phyloP scores from a whole-genome alignment of 2,797 vertebrate species.

The Nyctibius grandis region DNA sequence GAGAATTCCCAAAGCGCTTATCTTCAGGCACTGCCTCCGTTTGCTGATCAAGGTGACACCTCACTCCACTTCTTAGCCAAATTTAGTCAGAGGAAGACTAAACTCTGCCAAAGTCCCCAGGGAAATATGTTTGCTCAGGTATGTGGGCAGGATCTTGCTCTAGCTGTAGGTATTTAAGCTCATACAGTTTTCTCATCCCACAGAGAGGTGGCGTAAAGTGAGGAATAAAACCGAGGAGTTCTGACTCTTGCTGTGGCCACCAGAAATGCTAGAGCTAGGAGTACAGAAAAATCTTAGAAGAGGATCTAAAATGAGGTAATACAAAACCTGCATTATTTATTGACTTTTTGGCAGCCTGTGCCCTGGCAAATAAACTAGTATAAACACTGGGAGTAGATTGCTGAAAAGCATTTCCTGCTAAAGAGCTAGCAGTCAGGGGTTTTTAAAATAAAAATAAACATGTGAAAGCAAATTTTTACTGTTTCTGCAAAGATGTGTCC shows the following conservation, averaged over 20 bases:
- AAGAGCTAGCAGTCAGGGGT: not conserved
- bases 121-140: not conserved
- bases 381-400: not conserved
- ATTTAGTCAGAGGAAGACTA: not conserved
- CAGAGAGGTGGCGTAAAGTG: not conserved
- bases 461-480: not conserved
- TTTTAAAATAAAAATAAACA: not conserved
- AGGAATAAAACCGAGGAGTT: not conserved
- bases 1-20: not conserved
- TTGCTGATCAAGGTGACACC: not conserved
- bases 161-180: not conserved
- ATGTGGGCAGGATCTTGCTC: not conserved
- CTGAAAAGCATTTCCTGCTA: conserved; percentile 3
- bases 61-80: not conserved
- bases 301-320: not conserved
- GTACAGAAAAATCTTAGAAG: not conserved
- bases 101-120: not conserved
- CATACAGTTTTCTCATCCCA: not conserved
- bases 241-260: not conserved
- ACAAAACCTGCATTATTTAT: not conserved
- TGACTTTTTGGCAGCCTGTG: not conserved
- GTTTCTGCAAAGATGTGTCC: not conserved
- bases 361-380: not conserved
- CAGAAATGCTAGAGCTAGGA: not conserved
- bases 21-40: not conserved